Percentiles rank a stretch among this genome's conserved stretches.
Conservation (phyloP, 2,113 vertebrate species). For the Tachysurus fulvidraco region DNA sequence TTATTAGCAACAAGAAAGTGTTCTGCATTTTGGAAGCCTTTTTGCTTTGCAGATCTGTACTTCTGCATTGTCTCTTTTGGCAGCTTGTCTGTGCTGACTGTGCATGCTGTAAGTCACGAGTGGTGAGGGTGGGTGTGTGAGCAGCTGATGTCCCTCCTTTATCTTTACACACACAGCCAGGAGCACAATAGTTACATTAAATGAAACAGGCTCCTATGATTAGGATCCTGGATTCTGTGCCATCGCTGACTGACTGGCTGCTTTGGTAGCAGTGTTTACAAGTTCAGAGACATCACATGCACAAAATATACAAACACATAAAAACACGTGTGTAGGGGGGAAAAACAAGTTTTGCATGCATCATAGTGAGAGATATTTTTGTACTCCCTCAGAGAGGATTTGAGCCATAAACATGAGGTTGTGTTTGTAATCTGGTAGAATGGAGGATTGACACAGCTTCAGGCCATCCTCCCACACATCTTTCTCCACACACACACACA, state of each 20-base stretch:
- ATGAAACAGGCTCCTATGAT: neutral
- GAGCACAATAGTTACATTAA: neutral
- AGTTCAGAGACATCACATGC: neutral
- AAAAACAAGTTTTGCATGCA: neutral
- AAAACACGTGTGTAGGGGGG: no score
- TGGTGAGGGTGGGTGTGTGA: constrained; percentile 17
- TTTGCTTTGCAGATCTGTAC: neutral
- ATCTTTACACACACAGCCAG: constrained; percentile 30
- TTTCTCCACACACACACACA: neutral
- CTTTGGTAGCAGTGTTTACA: constrained; percentile 15
- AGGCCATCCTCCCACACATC: constrained; percentile 26
- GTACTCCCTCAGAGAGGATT: constrained; percentile 1
- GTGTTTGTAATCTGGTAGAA: constrained; percentile 27
- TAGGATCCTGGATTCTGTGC: neutral
- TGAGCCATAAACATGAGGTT: constrained; percentile 1
- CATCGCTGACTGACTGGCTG: neutral
- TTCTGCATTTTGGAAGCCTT: neutral
- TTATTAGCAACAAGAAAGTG: neutral
- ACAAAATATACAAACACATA: constrained; percentile 1
- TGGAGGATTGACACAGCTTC: constrained; percentile 3
- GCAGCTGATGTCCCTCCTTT: constrained; percentile 18
- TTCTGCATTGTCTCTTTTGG: constrained; percentile 1
- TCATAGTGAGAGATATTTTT: neutral
- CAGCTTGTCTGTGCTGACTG: constrained; percentile 20
- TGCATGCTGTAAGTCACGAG: constrained; percentile 20